phyloP scores from a whole-genome alignment of 2,888 invertebrate species.

The Drosophila barbarae region DNA sequence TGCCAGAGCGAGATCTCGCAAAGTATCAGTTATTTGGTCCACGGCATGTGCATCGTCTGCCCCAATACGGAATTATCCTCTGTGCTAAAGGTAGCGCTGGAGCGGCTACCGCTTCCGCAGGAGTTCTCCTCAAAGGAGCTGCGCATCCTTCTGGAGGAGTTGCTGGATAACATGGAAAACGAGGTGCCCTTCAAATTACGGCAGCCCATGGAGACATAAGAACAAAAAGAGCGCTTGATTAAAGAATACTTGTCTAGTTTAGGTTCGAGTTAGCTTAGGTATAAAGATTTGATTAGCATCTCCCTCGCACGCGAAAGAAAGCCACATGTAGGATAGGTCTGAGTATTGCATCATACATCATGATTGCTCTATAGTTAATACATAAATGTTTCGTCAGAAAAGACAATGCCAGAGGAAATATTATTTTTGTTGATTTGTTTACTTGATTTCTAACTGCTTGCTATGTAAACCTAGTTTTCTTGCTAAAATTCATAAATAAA shows the following conservation, averaged over 20 bases:
- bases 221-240: neutral
- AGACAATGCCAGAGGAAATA: constrained; percentile 12
- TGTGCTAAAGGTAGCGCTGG: constrained; percentile 77
- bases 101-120: constrained; percentile 79
- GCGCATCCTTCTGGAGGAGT: constrained; percentile 70
- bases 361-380: constrained; percentile 24
- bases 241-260: constrained; percentile 11
- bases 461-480: constrained; percentile 14
- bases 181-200: constrained; percentile 29
- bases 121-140: constrained; percentile 79
- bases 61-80: constrained; percentile 76
- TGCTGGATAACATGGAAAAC: constrained; percentile 70
- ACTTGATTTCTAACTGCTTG: constrained; percentile 16
- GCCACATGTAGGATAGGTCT: constrained; percentile 24
- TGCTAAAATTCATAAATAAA: constrained; percentile 1
- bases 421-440: constrained; percentile 53
- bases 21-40: constrained; percentile 77
- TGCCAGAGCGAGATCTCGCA: constrained; percentile 80
- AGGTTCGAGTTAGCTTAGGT: constrained; percentile 26
- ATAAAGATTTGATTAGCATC: constrained; percentile 22
- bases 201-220: constrained; percentile 14
- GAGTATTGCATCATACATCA: constrained; percentile 9
- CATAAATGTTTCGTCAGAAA: constrained; percentile 16
- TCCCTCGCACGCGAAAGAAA: constrained; percentile 6
- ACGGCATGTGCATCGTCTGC: constrained; percentile 77